Conservation (phyloP, 2,888 invertebrate species). For the Malthinus flaveolus region DNA sequence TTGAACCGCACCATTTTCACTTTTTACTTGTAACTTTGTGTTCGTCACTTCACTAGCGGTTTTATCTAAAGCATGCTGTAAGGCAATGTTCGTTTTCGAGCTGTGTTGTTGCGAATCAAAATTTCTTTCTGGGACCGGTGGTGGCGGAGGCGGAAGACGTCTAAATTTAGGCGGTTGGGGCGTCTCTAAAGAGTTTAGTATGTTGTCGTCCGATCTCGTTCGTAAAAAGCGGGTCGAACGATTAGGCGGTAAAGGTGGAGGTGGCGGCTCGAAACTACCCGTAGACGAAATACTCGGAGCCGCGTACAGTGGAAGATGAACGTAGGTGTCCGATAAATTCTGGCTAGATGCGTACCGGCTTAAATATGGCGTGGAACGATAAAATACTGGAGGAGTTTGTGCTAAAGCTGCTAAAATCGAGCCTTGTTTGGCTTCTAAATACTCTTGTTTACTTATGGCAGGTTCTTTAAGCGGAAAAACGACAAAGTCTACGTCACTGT, state of each 20-base stretch:
- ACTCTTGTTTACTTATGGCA: slow-evolving; percentile 86
- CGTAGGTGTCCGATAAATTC: slow-evolving; percentile 75
- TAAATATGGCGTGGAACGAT: slow-evolving; percentile 81
- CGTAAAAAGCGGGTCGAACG: slow-evolving; percentile 65
- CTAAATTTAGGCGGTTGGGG: slow-evolving; percentile 60
- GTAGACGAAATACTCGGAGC: slow-evolving; percentile 69
- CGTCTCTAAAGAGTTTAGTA: slow-evolving; percentile 69
- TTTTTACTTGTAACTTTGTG: slow-evolving; percentile 21
- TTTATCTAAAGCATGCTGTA: slow-evolving; percentile 41
- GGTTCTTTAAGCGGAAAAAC: slow-evolving; percentile 90
- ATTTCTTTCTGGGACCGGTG: slow-evolving; percentile 54
- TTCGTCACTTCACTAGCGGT: slow-evolving; percentile 29
- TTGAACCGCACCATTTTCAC: slow-evolving; percentile 27
- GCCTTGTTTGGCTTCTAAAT: slow-evolving; percentile 84
- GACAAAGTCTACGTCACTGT: slow-evolving; percentile 90
- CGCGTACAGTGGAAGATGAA: slow-evolving; percentile 71
- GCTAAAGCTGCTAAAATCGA: slow-evolving; percentile 69
- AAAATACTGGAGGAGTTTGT: slow-evolving; percentile 73
- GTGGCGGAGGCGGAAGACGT: slow-evolving; percentile 58
- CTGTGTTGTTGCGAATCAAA: slow-evolving; percentile 43
- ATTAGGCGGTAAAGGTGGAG: slow-evolving; percentile 66
- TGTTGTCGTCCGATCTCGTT: slow-evolving; percentile 81
- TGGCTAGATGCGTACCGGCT: slow-evolving; percentile 80
- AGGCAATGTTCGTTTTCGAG: slow-evolving; percentile 13
- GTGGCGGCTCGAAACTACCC: slow-evolving; percentile 64